Conservation (phyloP, 2,888 invertebrate species). For the Cremastinae sp. region DNA sequence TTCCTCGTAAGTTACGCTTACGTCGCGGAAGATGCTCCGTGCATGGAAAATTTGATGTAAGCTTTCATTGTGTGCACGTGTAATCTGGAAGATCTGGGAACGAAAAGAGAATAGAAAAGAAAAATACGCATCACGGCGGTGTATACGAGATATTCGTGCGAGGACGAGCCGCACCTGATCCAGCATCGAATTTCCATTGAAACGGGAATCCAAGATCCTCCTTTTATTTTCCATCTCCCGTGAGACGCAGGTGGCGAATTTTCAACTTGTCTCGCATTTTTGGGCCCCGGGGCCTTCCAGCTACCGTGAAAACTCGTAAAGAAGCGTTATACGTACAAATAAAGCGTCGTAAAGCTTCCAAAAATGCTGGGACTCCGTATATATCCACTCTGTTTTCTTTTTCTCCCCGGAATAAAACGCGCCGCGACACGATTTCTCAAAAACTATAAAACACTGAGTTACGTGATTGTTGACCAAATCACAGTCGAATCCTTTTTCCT, state of each 20-base stretch:
- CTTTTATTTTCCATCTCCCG: background rate
- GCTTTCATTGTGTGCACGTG: background rate
- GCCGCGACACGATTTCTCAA: constrained; percentile 64
- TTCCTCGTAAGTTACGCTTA: constrained; percentile 45
- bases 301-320: constrained; percentile 53
- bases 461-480: constrained; percentile 60
- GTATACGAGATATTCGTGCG: constrained; percentile 51
- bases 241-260: constrained; percentile 61
- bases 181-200: constrained; percentile 59
- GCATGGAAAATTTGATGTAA: constrained; percentile 49
- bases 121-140: too few species aligned
- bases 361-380: constrained; percentile 5
- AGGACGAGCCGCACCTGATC: constrained; percentile 57
- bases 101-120: constrained; percentile 24
- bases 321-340: constrained; percentile 18
- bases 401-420: constrained; percentile 26
- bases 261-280: constrained; percentile 42
- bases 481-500: constrained; percentile 27
- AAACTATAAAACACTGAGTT: constrained; percentile 72
- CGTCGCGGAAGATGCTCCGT: too few species aligned
- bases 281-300: constrained; percentile 8
- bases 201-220: constrained; percentile 45
- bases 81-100: constrained; percentile 22
- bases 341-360: constrained; percentile 29
- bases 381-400: constrained; percentile 10